Conservation (phyloP, 2,797 vertebrate species). For the Anabacerthia variegaticeps region DNA sequence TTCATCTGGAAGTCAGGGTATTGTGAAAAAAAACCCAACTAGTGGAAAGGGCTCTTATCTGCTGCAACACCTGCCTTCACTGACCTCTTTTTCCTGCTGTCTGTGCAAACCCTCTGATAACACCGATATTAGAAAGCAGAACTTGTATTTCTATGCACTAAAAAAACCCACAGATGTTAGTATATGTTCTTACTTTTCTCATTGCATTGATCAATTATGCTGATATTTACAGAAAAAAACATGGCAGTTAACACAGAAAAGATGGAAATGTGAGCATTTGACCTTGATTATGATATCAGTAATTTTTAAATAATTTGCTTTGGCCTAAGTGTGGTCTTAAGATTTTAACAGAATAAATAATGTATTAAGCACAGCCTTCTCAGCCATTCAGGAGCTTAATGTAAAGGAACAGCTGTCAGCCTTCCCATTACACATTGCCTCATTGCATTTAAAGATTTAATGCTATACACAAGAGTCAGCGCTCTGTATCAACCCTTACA, state of each 20-base stretch:
- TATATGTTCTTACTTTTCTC: background rate
- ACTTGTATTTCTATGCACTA: background rate
- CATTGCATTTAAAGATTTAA: background rate
- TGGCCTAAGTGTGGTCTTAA: background rate
- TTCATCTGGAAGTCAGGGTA: background rate
- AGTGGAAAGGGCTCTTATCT: background rate
- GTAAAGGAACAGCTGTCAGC: background rate
- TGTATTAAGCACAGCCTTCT: background rate
- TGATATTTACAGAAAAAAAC: background rate
- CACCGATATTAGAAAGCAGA: background rate
- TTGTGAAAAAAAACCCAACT: background rate
- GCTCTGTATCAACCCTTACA: background rate
- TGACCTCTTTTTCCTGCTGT: background rate
- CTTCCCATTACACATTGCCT: background rate
- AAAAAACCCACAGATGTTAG: background rate
- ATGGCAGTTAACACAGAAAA: background rate
- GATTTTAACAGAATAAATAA: background rate
- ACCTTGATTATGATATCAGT: background rate
- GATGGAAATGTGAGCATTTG: background rate
- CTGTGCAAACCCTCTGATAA: background rate
- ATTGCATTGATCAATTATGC: background rate
- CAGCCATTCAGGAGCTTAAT: background rate
- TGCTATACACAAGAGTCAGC: background rate
- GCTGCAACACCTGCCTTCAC: background rate
- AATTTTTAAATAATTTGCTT: background rate